Conservation (phyloP, 2,888 invertebrate species). For the Oligia strigilis region DNA sequence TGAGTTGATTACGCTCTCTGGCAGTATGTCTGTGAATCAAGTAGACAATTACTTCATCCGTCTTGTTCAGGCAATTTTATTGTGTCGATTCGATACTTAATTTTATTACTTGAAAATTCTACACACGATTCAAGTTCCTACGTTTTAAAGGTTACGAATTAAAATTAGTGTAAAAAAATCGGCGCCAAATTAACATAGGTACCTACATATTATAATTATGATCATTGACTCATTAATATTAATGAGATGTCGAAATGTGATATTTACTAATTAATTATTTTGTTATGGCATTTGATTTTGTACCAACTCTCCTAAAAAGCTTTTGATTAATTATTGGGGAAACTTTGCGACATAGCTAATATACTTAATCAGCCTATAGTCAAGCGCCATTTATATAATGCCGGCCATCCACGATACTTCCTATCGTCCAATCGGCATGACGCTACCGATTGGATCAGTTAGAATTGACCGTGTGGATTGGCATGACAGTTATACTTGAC, state of each 20-base stretch:
- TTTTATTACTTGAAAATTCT: slow-evolving; percentile 29
- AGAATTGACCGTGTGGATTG: no score
- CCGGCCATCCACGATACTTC: no score
- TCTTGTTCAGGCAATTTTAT: no score
- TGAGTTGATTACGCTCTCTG: not conserved
- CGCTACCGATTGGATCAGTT: no score
- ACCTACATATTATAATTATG: not conserved
- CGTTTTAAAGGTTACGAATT: slow-evolving; percentile 20
- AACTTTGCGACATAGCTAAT: no score
- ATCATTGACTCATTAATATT: slow-evolving; percentile 45
- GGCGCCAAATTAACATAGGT: slow-evolving; percentile 8
- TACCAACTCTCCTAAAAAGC: not conserved
- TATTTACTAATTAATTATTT: slow-evolving; percentile 19
- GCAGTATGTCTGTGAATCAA: not conserved
- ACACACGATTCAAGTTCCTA: slow-evolving; percentile 26
- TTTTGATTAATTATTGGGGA: no score
- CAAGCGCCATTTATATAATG: no score
- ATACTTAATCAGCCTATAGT: no score
- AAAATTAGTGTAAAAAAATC: slow-evolving; percentile 24
- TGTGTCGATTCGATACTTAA: slow-evolving; percentile 1
- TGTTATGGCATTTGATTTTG: slow-evolving; percentile 5
- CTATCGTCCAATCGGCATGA: no score
- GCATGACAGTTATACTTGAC: no score
- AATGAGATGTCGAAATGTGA: slow-evolving; percentile 16
- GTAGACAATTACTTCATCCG: no score